These are phyloP conservation scores for Drosophila tripunctata DNA, from an alignment of 2,888 invertebrate species.

Conservation along the genomic window DNA sequence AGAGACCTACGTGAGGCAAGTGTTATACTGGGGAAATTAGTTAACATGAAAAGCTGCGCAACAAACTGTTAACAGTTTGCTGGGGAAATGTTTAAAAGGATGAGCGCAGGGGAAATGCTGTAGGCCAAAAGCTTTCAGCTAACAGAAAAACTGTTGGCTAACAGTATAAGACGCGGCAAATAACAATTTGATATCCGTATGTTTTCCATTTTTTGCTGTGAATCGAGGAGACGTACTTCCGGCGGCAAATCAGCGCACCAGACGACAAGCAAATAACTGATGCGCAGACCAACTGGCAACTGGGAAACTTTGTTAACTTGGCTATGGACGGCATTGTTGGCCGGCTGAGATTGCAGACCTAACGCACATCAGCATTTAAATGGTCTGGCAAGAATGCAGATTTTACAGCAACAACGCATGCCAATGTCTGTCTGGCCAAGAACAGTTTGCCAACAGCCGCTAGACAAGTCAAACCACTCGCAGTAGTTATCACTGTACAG, in stretches of 20 bases:
- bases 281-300: constrained; percentile 54
- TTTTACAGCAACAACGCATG: constrained; percentile 71
- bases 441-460: constrained; percentile 50
- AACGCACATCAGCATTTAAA: constrained; percentile 62
- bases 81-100: constrained; percentile 32
- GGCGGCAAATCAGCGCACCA: constrained; percentile 80
- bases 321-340: constrained; percentile 4
- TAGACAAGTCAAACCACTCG: constrained; percentile 75
- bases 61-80: constrained; percentile 45
- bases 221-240: constrained; percentile 58
- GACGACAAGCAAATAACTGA: constrained; percentile 58
- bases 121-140: constrained; percentile 57
- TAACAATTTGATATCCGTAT: constrained; percentile 20
- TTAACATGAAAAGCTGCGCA: constrained; percentile 64
- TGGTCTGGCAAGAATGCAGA: constrained; percentile 73
- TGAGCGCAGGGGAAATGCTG: constrained; percentile 45
- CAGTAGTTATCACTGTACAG: constrained; percentile 10
- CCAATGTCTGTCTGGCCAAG: constrained; percentile 59
- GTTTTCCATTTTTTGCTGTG: constrained; percentile 1
- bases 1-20: constrained; percentile 23
- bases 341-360: constrained; percentile 31
- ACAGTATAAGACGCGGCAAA: constrained; percentile 52
- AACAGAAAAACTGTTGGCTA: constrained; percentile 33
- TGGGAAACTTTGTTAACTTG: constrained; percentile 1
- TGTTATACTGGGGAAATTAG: constrained; percentile 66